Percentiles rank a stretch among this genome's conserved stretches.
phyloP scores from a whole-genome alignment of 2,797 vertebrate genomes.

The Cebuella pygmaea region DNA sequence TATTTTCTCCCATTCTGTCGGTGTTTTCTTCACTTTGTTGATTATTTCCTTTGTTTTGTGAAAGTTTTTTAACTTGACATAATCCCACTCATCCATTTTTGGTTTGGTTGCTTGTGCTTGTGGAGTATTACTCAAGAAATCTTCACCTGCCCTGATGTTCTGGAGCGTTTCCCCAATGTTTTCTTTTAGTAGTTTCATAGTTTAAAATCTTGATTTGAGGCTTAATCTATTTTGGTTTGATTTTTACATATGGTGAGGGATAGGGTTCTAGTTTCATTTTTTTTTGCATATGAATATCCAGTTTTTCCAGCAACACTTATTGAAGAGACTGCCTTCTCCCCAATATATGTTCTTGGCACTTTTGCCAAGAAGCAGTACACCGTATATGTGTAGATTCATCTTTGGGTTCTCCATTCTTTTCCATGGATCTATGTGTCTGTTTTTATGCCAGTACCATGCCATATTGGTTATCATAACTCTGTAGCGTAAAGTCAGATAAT shows the following conservation, averaged over 20 bases:
- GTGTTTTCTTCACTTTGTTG: neutral
- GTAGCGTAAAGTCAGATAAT: neutral
- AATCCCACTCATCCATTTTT: neutral
- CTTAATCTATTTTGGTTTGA: neutral
- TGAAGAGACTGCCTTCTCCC: neutral
- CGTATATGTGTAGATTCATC: neutral
- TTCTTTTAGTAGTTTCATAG: neutral
- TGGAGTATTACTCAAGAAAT: neutral
- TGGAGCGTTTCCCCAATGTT: neutral
- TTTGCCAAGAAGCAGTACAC: neutral
- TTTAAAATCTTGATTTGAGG: neutral
- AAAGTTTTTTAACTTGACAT: neutral
- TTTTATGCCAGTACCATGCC: neutral
- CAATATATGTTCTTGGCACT: neutral
- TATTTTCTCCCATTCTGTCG: neutral
- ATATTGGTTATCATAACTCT: neutral
- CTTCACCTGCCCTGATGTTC: neutral
- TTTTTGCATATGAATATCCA: neutral
- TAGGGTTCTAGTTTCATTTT: neutral
- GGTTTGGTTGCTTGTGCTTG: neutral
- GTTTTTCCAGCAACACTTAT: neutral
- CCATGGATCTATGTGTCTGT: neutral
- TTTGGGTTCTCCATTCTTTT: neutral
- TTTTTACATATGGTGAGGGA: neutral
- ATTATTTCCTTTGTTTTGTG: neutral